Percentiles rank a stretch among this genome's conserved stretches.
Conservation (phyloP, 2,113 vertebrate genomes). For the Grammatotria lemairii region DNA sequence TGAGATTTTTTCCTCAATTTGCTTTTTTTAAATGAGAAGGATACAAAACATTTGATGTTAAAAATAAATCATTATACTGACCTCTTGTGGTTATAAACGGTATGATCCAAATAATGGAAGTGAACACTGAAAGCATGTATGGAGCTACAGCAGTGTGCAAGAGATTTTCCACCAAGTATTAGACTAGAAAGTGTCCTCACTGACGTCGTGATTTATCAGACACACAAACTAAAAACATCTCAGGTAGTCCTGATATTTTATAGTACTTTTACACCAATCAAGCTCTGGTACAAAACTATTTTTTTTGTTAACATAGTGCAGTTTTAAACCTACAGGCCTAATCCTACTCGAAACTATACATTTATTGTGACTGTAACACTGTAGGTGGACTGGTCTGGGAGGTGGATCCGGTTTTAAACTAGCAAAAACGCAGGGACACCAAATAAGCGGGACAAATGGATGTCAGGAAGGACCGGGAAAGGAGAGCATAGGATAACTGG, state of each 20-base stretch:
- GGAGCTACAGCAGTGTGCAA: constrained; percentile 1
- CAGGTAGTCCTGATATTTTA: neutral
- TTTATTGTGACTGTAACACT: neutral
- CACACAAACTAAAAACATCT: neutral
- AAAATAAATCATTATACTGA: constrained; percentile 28
- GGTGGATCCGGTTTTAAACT: constrained; percentile 9
- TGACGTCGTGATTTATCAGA: neutral
- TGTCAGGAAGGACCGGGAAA: constrained; percentile 33
- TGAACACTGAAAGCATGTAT: constrained; percentile 35
- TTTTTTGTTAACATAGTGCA: neutral
- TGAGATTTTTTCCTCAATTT: neutral
- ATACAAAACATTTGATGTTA: neutral
- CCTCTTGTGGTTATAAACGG: constrained; percentile 40
- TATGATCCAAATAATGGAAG: constrained; percentile 12
- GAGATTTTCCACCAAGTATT: neutral
- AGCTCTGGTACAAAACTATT: neutral
- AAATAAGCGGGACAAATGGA: constrained; percentile 57
- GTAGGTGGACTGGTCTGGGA: neutral
- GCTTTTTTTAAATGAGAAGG: neutral
- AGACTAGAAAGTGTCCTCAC: neutral
- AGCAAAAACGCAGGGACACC: constrained; percentile 26
- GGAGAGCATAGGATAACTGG: constrained; percentile 17
- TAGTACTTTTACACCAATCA: neutral
- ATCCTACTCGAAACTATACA: neutral
- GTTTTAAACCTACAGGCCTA: neutral